Evolutionary conservation across 1,140 invertebrate species (phyloP).

Genomic region (Drosophila jambulina): DNA sequence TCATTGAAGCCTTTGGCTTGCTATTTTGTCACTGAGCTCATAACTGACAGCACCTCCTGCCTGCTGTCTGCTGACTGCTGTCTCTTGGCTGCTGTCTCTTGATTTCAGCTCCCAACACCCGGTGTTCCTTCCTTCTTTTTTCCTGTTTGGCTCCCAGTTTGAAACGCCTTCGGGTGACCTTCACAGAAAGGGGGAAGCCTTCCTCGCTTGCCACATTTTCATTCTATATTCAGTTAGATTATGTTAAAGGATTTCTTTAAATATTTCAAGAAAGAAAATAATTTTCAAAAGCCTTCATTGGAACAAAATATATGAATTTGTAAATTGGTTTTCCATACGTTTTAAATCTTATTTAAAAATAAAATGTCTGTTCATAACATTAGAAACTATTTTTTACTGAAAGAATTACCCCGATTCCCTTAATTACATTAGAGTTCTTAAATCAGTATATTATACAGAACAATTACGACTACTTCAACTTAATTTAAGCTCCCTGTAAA

Average conservation of each 20-base stretch:
- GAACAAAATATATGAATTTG: no score
- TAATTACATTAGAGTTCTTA: no score
- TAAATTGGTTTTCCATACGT: no score
- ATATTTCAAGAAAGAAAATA: no score
- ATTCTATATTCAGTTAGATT: neutral
- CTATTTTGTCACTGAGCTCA: constrained; percentile 62
- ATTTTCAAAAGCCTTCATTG: neutral
- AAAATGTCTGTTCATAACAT: no score
- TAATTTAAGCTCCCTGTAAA: neutral
- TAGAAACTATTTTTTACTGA: no score
- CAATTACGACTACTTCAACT: no score
- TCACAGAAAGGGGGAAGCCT: neutral
- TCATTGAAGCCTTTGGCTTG: constrained; percentile 59
- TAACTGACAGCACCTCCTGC: constrained; percentile 32
- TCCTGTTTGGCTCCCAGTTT: neutral
- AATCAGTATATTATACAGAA: no score
- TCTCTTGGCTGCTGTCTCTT: neutral
- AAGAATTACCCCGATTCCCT: no score
- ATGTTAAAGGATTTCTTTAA: no score
- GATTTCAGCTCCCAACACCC: neutral
- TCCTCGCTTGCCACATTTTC: neutral
- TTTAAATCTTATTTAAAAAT: no score
- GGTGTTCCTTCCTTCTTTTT: neutral
- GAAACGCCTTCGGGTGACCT: constrained; percentile 32
- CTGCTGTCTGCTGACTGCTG: neutral